Evolutionary conservation across 1,140 invertebrate genomes (phyloP).

Genomic region (Zaprionus inermis): DNA sequence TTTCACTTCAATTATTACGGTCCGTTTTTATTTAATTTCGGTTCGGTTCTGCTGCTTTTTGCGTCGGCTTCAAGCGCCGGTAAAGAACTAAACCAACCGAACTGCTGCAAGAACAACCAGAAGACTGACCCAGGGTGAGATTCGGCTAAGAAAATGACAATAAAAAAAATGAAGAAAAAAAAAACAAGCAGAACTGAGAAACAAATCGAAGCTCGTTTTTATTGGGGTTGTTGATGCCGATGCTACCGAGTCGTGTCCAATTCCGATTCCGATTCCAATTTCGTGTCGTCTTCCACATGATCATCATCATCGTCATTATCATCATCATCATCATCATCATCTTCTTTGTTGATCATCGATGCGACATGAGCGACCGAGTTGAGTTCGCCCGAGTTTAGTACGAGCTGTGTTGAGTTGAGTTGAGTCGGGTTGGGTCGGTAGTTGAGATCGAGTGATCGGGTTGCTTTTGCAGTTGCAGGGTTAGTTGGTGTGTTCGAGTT

Average conservation of each 20-base stretch:
- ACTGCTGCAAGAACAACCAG: conserved; percentile 63
- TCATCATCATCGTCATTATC: background rate
- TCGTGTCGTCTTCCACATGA: conserved; percentile 11
- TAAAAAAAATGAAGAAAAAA: conserved; percentile 9
- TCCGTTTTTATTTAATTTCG: conserved; percentile 5
- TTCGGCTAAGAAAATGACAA: conserved; percentile 50
- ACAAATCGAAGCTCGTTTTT: conserved; percentile 30
- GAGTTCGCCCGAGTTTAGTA: conserved; percentile 1
- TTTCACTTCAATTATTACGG: conserved; percentile 28
- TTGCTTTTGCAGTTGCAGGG: background rate
- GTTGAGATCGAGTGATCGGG: background rate
- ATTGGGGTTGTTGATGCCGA: conserved; percentile 19
- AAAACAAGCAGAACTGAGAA: conserved; percentile 13
- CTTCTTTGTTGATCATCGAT: conserved; percentile 44
- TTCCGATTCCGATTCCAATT: conserved; percentile 31
- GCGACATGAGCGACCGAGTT: conserved; percentile 1
- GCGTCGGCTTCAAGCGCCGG: conserved; percentile 70
- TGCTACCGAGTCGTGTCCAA: conserved; percentile 22
- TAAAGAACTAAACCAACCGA: conserved; percentile 67
- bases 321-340: background rate
- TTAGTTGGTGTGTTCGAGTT: conserved; percentile 1
- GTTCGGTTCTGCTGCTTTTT: conserved; percentile 23
- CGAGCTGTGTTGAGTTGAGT: background rate
- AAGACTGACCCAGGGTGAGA: conserved; percentile 54
- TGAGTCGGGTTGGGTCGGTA: background rate